Percentiles rank a stretch among this genome's conserved stretches.
Evolutionary conservation across 2,113 vertebrate genomes (phyloP).

Genomic region (Oenanthe oenanthe): DNA sequence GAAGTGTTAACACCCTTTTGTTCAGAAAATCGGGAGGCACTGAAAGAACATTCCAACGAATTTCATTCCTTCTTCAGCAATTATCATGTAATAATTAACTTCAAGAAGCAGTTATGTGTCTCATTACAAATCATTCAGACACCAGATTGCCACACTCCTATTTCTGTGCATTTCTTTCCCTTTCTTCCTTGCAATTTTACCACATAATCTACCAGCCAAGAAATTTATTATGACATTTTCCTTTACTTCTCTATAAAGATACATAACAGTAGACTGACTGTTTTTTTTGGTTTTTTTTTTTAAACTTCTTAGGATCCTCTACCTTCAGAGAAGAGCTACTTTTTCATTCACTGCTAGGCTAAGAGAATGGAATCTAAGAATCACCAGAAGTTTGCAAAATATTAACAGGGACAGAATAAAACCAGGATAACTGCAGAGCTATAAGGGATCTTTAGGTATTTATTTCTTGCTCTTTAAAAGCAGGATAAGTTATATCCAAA

Average conservation of each 20-base stretch:
- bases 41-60: neutral
- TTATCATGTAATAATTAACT: neutral
- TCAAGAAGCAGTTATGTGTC: neutral
- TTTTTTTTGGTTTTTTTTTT: neutral
- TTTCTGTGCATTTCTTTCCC: neutral
- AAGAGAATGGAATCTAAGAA: neutral
- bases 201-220: neutral
- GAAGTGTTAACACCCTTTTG: neutral
- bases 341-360: no score
- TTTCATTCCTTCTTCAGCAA: neutral
- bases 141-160: neutral
- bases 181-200: neutral
- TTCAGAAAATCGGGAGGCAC: neutral
- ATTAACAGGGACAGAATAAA: neutral
- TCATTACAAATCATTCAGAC: neutral
- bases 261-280: neutral
- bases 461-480: neutral
- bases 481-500: neutral
- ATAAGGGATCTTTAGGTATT: neutral
- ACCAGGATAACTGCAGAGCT: neutral
- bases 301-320: neutral
- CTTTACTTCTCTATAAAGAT: neutral
- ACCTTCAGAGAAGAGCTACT: neutral
- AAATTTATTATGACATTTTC: neutral
- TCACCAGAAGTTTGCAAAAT: neutral